These are phyloP conservation scores for Rhizoglyphus robini DNA, from an alignment of 1,140 invertebrate genomes.

Conservation along the genomic window DNA sequence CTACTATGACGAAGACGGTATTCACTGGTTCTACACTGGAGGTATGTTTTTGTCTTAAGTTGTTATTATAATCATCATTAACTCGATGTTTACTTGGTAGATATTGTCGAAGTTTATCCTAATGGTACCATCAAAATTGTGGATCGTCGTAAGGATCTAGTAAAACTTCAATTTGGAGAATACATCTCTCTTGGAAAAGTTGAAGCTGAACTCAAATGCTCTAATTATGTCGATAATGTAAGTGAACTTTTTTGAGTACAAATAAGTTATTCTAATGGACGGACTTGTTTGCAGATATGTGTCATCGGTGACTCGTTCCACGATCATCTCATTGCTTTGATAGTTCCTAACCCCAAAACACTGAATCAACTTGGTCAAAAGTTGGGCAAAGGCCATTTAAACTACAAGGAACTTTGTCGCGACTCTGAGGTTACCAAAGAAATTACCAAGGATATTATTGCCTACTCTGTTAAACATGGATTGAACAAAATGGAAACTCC, in stretches of 20 bases:
- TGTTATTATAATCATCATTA: background rate
- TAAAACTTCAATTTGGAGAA: constrained; percentile 92
- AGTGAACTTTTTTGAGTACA: constrained; percentile 23
- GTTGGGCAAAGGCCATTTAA: constrained; percentile 43
- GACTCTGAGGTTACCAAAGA: constrained; percentile 45
- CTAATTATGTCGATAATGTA: constrained; percentile 38
- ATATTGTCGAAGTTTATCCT: constrained; percentile 79
- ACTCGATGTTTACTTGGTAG: background rate
- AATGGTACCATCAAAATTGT: constrained; percentile 93
- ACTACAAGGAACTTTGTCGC: constrained; percentile 59
- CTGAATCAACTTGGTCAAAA: constrained; percentile 52
- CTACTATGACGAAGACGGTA: constrained; percentile 36
- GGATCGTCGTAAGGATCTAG: constrained; percentile 85
- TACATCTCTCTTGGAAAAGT: constrained; percentile 50
- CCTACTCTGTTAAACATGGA: constrained; percentile 74
- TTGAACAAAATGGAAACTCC: constrained; percentile 84
- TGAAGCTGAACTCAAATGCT: constrained; percentile 39
- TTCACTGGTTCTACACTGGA: constrained; percentile 41
- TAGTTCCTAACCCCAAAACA: constrained; percentile 62
- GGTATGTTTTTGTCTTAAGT: constrained; percentile 27
- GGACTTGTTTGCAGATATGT: constrained; percentile 24
- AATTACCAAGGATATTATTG: constrained; percentile 53
- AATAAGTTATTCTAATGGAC: background rate
- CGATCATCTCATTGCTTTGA: constrained; percentile 70
- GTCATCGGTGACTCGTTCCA: constrained; percentile 37